Base-by-base conservation (phyloP, 2,888 invertebrate genomes). In the Euphydryas editha region DNA sequence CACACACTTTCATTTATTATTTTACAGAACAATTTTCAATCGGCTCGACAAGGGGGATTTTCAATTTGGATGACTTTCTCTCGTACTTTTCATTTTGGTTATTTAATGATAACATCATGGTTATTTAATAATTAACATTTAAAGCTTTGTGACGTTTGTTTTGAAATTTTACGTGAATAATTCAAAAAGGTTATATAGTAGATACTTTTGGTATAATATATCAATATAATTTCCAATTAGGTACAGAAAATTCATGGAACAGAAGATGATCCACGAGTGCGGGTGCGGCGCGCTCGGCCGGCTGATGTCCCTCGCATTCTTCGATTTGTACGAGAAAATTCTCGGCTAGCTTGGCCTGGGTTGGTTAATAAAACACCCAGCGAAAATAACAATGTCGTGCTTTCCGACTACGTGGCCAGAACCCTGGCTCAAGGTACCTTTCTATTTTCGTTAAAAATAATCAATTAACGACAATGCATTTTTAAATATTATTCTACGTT, bases 271-370 rank as follows among this genome's bases (percentile, higher is more conserved):
- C 82, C 83, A 55, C 79, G 79, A 0, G 59, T 90, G 63, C 86
- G 90, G 24, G 89, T 92, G 65, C 81, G 92, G 0, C 86, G 91
- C 42, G 87, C 87, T 15, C 83, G 90, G 1, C 83, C 87, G 0
- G 76, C 83, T 0, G 92, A 92, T 72, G 81, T 84, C 57, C 87
- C 90, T 3, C 84, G 88, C 42, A 85, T 91, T 68, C 75, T 90
- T 15, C 82, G 84, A 7, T 91, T 90, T 77, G 86, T 92, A 68
- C 82, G 84, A 21, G 85, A 90, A 57, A 81, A 89, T 68, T 82
- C 85, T 5, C 80, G 78, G 11, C 46, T 75, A 13, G 77, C 83
- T 5, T 91, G 89, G 87, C 90, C 90, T 0, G 82, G 83, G 2
- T 77, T 85, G 13, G 75, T 70, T n/a, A 59, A 80, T 17, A 60